Conservation (phyloP, 2,888 invertebrate species). For the Brachypalpus laphriformis region DNA sequence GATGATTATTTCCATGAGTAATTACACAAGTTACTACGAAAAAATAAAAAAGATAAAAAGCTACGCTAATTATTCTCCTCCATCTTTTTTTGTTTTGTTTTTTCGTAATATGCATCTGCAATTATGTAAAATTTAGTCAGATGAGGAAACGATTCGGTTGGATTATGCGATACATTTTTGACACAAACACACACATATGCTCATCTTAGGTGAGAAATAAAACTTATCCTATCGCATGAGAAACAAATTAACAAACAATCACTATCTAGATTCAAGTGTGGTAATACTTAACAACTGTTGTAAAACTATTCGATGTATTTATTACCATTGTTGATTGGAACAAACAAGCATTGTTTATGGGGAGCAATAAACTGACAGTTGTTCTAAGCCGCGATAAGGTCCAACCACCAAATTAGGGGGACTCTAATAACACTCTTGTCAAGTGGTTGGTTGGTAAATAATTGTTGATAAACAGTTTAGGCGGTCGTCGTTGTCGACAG, state of each 20-base stretch:
- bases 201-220: background rate
- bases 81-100: background rate
- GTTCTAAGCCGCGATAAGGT: constrained; percentile 45
- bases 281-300: constrained; percentile 51
- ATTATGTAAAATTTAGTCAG: constrained; percentile 30
- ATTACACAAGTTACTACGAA: constrained; percentile 34
- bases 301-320: constrained; percentile 29
- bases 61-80: constrained; percentile 22
- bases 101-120: constrained; percentile 15
- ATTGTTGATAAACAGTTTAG: constrained; percentile 35
- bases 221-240: background rate
- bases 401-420: constrained; percentile 1
- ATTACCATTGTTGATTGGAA: constrained; percentile 24
- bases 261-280: constrained; percentile 28
- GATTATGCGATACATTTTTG: background rate
- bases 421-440: constrained; percentile 26
- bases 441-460: constrained; percentile 42
- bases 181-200: background rate
- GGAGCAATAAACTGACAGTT: constrained; percentile 45
- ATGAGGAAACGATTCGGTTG: constrained; percentile 43
- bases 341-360: constrained; percentile 19
- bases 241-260: constrained; percentile 47
- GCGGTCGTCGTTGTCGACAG: background rate
- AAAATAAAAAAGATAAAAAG: background rate
- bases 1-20: constrained; percentile 40